Percentiles rank a stretch among this genome's conserved stretches.
Evolutionary conservation across 2,797 vertebrate genomes (phyloP).

Genomic region (Thaleichthys pacificus): DNA sequence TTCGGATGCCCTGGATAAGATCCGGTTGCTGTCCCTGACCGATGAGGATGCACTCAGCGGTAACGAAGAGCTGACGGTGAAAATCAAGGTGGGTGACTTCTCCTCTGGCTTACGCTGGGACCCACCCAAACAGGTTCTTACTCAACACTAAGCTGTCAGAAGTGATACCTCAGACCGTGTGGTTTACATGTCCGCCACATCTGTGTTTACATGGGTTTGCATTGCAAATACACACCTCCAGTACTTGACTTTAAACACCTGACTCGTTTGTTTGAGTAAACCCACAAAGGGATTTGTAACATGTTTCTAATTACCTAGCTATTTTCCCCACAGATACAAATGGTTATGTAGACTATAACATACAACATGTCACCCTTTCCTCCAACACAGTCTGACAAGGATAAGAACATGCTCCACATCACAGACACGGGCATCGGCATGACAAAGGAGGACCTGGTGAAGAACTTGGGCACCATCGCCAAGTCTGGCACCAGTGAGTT

Average conservation of each 20-base stretch:
- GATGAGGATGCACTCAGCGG: slow-evolving; percentile 82
- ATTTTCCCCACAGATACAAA: not conserved
- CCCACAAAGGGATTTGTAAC: not conserved
- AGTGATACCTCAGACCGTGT: slow-evolving; percentile 13
- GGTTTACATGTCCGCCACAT: not conserved
- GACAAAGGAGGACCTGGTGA: slow-evolving; percentile 86
- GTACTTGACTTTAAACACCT: not conserved
- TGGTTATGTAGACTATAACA: not conserved
- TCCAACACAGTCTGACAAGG: slow-evolving; percentile 81
- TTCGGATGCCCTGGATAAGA: slow-evolving; percentile 89
- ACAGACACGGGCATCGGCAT: slow-evolving; percentile 89
- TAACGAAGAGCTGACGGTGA: slow-evolving; percentile 86
- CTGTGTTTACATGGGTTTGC: slow-evolving; percentile 28
- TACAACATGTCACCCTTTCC: not conserved
- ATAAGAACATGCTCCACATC: slow-evolving; percentile 89
- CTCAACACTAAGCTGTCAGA: not conserved
- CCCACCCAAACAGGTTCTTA: not conserved
- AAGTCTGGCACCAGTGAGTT: slow-evolving; percentile 91
- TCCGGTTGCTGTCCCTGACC: slow-evolving; percentile 83
- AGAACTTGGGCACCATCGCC: slow-evolving; percentile 87
- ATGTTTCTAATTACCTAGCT: not conserved
- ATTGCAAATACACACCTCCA: slow-evolving; percentile 30
- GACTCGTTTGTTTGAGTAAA: not conserved
- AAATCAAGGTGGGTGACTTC: slow-evolving; percentile 81
- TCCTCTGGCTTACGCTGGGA: not conserved